These are phyloP conservation scores for Clitarchus hookeri DNA, from an alignment of 2,888 invertebrate species.

Conservation along the genomic window DNA sequence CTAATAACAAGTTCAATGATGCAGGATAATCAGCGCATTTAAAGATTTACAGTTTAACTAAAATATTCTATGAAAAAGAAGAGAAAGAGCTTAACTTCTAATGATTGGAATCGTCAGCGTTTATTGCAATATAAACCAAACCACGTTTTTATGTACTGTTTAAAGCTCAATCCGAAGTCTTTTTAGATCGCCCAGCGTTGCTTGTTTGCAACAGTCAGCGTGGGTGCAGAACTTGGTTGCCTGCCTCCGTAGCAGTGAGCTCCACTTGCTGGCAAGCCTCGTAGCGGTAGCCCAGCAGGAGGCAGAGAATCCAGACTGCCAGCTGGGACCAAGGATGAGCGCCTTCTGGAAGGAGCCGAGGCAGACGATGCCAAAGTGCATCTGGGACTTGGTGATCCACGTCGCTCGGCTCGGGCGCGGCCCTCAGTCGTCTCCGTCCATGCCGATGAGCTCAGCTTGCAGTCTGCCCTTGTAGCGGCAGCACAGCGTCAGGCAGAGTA, in stretches of 20 bases:
- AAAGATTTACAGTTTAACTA: conserved; percentile 16
- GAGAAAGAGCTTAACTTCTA: conserved; percentile 22
- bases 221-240: not conserved
- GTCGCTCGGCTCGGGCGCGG: not conserved
- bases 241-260: not conserved
- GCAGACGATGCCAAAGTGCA: conserved; percentile 77
- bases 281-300: conserved; percentile 86
- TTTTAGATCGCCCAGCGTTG: not conserved
- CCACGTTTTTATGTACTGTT: not conserved
- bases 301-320: conserved; percentile 83
- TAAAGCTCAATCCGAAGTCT: conserved; percentile 41
- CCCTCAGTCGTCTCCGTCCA: conserved; percentile 69
- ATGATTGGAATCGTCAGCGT: not conserved
- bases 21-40: not conserved
- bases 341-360: conserved; percentile 96
- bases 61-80: conserved; percentile 34
- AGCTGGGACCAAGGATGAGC: conserved; percentile 91
- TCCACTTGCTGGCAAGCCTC: conserved; percentile 81
- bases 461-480: conserved; percentile 83
- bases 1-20: conserved; percentile 22
- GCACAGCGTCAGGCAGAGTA: conserved; percentile 86
- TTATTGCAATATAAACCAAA: too few species aligned
- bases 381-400: conserved; percentile 60
- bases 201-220: not conserved
- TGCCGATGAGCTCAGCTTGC: conserved; percentile 82